Evolutionary conservation across 1,140 invertebrate genomes (phyloP).

Genomic region (Pseudomyrmex dendroicus): DNA sequence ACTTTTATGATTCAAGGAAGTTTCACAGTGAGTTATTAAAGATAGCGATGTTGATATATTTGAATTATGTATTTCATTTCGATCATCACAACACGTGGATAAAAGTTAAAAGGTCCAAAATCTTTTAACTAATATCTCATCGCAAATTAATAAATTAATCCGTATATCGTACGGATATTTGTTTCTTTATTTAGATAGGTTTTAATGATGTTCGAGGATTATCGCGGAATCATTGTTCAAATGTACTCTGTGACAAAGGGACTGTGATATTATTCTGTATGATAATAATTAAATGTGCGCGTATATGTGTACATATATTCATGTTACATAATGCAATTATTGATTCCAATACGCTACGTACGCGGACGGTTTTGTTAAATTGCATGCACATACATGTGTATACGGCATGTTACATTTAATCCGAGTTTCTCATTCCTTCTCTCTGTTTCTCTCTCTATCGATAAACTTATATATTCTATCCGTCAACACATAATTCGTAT

Average conservation of each 20-base stretch:
- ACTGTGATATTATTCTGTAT: constrained; percentile 26
- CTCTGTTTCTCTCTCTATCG: not conserved
- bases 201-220: constrained; percentile 18
- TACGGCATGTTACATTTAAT: constrained; percentile 43
- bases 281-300: constrained; percentile 41
- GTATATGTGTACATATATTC: constrained; percentile 9
- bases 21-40: too few relatives aligned
- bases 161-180: not conserved
- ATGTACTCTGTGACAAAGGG: constrained; percentile 34
- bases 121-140: not conserved
- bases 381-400: not conserved
- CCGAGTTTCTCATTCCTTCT: not conserved
- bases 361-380: constrained; percentile 26
- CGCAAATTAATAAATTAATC: constrained; percentile 5
- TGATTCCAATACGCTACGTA: constrained; percentile 28
- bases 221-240: constrained; percentile 35
- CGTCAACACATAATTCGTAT: constrained; percentile 10
- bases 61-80: too few relatives aligned
- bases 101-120: too few relatives aligned
- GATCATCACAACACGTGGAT: too few relatives aligned
- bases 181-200: constrained; percentile 23
- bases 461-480: constrained; percentile 34
- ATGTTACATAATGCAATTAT: constrained; percentile 35
- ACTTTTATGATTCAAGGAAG: not conserved
- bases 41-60: too few relatives aligned